phyloP scores from a whole-genome alignment of 2,888 invertebrate species.

The Cloeon dipterum region DNA sequence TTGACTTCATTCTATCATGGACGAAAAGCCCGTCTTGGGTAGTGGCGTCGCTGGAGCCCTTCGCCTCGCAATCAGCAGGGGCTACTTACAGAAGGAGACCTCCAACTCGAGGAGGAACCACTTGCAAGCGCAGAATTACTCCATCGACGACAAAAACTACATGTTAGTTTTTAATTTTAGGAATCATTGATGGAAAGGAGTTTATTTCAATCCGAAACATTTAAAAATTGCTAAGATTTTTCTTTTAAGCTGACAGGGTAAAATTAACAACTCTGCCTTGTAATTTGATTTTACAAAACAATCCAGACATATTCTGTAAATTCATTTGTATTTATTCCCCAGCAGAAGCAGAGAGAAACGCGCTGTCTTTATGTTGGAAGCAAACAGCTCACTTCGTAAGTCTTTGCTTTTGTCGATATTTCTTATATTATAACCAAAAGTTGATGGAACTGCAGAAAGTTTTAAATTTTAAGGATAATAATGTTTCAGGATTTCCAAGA shows the following conservation, averaged over 20 bases:
- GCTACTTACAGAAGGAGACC: constrained; percentile 67
- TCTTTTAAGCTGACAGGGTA: neutral
- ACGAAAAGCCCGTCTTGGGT: constrained; percentile 80
- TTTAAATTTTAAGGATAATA: no score
- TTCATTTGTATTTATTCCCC: constrained; percentile 15
- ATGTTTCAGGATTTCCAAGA: constrained; percentile 1
- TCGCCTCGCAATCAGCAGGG: constrained; percentile 78
- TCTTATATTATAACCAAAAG: no score
- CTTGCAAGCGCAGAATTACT: constrained; percentile 55
- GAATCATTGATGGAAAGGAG: no score
- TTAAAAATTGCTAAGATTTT: neutral
- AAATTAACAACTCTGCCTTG: neutral
- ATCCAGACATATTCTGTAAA: constrained; percentile 1
- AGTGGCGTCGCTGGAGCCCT: constrained; percentile 84
- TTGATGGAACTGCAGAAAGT: no score
- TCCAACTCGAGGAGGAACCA: constrained; percentile 48
- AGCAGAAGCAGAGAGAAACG: constrained; percentile 88
- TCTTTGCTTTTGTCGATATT: no score
- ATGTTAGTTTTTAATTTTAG: constrained; percentile 22
- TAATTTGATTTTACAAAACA: neutral
- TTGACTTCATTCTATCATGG: constrained; percentile 80
- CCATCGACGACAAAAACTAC: constrained; percentile 53
- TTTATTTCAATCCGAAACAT: no score
- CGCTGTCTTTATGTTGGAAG: constrained; percentile 81
- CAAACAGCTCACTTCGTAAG: constrained; percentile 33